phyloP scores from a whole-genome alignment of 2,888 invertebrate species.

The Yponomeuta evonymella region DNA sequence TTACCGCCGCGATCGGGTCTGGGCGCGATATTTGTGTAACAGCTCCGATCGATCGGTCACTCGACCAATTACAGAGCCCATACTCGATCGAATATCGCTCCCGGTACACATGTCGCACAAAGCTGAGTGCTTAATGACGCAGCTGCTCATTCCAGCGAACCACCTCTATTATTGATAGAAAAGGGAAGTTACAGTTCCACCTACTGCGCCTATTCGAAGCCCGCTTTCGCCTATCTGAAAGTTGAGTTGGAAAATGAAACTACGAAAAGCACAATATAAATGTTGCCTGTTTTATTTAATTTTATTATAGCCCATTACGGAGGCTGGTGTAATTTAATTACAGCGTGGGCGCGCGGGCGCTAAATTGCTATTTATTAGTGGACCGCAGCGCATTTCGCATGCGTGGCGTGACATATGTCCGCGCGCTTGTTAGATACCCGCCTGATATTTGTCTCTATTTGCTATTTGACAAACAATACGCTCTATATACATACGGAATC shows the following conservation, averaged over 20 bases:
- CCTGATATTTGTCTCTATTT: conserved; percentile 6
- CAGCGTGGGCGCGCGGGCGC: conserved; percentile 16
- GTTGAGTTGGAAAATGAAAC: neutral
- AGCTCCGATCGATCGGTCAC: conserved; percentile 58
- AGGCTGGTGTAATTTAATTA: conserved; percentile 25
- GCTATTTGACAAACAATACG: neutral
- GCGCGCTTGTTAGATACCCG: neutral
- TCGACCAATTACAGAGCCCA: conserved; percentile 61
- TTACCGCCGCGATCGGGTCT: conserved; percentile 54
- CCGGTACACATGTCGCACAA: conserved; percentile 35
- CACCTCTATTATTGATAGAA: neutral
- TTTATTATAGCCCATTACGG: conserved; percentile 9
- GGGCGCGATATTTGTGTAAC: conserved; percentile 67
- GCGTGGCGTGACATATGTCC: conserved; percentile 14
- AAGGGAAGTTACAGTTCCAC: neutral
- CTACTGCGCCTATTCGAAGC: neutral
- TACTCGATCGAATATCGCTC: conserved; percentile 65
- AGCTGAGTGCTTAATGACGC: neutral
- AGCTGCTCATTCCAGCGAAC: neutral
- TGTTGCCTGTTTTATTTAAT: neutral
- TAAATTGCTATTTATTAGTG: conserved; percentile 26
- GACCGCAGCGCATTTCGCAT: conserved; percentile 22
- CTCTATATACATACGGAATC: neutral
- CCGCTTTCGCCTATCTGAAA: neutral
- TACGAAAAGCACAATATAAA: neutral